Percentiles rank a stretch among this genome's conserved stretches.
Evolutionary conservation across 92 coral and sea anemone genomes (phyloP).

Genomic region (Galaxea fascicularis): DNA sequence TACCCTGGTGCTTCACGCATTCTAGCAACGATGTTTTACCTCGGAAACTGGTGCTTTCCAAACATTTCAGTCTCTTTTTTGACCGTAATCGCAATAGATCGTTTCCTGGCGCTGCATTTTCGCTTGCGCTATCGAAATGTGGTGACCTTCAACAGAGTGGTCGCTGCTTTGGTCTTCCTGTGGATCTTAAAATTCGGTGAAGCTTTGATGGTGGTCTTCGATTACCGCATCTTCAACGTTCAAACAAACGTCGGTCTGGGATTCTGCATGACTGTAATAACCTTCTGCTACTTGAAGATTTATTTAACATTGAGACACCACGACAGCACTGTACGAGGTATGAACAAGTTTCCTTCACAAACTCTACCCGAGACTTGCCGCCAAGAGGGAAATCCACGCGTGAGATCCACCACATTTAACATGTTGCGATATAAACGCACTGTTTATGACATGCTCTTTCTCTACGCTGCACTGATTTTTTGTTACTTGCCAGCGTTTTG

Average conservation of each 20-base stretch:
- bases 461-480: constrained; percentile 12
- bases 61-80: constrained; percentile 14
- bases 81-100: constrained; percentile 33
- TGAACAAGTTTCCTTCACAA: background rate
- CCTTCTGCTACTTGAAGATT: constrained; percentile 27
- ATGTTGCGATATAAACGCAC: constrained; percentile 24
- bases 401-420: background rate
- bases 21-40: constrained; percentile 13
- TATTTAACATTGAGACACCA: constrained; percentile 32
- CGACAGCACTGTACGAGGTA: constrained; percentile 6
- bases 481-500: constrained; percentile 23
- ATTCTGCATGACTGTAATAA: background rate
- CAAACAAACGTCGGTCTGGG: background rate
- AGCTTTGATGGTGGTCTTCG: constrained; percentile 17
- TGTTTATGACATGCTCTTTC: constrained; percentile 15
- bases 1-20: constrained; percentile 1
- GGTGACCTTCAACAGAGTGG: constrained; percentile 3
- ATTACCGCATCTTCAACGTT: constrained; percentile 18
- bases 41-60: constrained; percentile 13
- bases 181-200: background rate
- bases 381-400: background rate
- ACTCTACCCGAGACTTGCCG: background rate
- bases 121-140: background rate
- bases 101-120: constrained; percentile 17
- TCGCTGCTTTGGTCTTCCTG: background rate